A percentile compares a stretch with the other conserved stretches of the same genome.
phyloP scores from a whole-genome alignment of 1,140 invertebrate genomes.

The Brachionus koreanus region DNA sequence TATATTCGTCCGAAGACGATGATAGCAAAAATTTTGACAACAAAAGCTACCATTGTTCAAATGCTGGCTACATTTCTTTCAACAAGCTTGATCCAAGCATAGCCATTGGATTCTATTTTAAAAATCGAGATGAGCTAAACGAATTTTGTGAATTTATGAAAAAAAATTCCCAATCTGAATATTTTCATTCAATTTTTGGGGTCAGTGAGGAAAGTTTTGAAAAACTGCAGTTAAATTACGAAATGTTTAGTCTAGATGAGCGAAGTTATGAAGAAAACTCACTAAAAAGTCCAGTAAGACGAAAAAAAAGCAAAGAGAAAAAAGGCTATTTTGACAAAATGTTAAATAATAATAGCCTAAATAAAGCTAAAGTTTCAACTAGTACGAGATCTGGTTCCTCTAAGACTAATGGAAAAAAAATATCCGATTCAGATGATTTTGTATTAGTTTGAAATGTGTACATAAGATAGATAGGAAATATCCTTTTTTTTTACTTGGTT shows the following conservation, averaged over 20 bases:
- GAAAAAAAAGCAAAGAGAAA: background rate
- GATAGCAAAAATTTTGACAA: constrained; percentile 45
- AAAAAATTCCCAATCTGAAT: background rate
- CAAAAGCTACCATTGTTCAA: constrained; percentile 75
- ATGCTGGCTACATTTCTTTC: constrained; percentile 79
- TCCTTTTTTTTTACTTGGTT: background rate
- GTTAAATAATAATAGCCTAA: background rate
- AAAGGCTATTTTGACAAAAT: constrained; percentile 14
- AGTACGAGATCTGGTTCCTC: background rate
- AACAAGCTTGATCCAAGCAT: constrained; percentile 86
- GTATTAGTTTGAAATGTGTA: constrained; percentile 5
- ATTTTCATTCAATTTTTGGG: background rate
- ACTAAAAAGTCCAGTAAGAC: background rate
- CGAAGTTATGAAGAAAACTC: background rate
- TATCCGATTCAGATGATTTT: background rate
- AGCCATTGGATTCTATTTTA: constrained; percentile 81
- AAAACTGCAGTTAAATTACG: background rate
- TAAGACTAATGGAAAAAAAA: background rate
- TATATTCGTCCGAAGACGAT: constrained; percentile 45
- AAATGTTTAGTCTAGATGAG: constrained; percentile 20
- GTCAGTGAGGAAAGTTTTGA: constrained; percentile 2
- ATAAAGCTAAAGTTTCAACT: background rate
- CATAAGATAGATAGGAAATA: background rate
- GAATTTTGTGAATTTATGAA: background rate
- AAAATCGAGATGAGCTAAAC: constrained; percentile 71